These are phyloP conservation scores for Strigamia maritima DNA, from an alignment of 2,888 invertebrate species.

Conservation along the genomic window DNA sequence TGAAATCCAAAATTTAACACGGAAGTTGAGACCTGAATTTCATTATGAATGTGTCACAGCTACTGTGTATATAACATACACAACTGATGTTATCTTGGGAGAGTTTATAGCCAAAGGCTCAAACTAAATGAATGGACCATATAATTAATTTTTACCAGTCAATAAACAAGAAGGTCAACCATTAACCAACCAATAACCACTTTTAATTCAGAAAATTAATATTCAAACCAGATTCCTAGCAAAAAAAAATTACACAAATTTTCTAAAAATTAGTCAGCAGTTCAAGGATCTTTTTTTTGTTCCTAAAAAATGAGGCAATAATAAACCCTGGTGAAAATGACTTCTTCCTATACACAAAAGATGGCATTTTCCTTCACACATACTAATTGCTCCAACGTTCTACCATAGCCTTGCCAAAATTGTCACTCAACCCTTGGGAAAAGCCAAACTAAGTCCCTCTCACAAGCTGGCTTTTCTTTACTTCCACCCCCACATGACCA, in stretches of 20 bases:
- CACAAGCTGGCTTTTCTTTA: background rate
- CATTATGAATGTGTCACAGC: slow-evolving; percentile 6
- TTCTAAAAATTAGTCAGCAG: background rate
- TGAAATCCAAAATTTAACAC: background rate
- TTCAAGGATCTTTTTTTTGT: background rate
- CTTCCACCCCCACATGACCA: background rate
- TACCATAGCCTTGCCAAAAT: background rate
- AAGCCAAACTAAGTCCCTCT: background rate
- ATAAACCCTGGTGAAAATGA: background rate
- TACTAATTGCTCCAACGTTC: background rate
- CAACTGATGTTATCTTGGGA: background rate
- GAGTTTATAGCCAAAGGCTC: background rate
- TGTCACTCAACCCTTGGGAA: background rate
- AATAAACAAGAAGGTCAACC: background rate
- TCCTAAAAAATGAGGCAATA: background rate
- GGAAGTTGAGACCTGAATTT: background rate
- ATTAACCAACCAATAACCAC: too few species aligned
- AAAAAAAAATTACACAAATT: too few species aligned
- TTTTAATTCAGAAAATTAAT: background rate
- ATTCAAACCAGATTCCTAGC: too few species aligned
- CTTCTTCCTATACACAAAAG: background rate
- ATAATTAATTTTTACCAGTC: background rate
- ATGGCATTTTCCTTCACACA: background rate
- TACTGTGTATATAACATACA: background rate
- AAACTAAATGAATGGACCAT: background rate